phyloP scores from a whole-genome alignment of 2,888 invertebrate genomes.

The Cheilosia vulpina region DNA sequence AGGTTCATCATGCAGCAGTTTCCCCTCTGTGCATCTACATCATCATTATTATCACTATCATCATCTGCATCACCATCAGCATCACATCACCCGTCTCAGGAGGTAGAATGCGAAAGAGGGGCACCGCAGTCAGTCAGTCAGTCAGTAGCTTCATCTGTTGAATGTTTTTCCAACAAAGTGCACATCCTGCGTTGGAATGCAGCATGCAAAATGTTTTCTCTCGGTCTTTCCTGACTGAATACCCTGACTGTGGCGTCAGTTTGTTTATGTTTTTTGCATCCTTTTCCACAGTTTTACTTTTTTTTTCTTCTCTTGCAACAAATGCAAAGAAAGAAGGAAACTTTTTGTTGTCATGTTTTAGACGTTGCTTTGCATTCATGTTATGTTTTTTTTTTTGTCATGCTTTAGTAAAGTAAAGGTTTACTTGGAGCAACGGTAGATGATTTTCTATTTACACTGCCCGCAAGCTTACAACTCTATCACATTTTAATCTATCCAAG shows the following conservation, averaged over 20 bases:
- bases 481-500: slow-evolving; percentile 69
- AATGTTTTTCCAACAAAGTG: slow-evolving; percentile 74
- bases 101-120: slow-evolving; percentile 50
- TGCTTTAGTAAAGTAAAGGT: slow-evolving; percentile 22
- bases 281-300: slow-evolving; percentile 30
- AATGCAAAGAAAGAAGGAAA: slow-evolving; percentile 54
- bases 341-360: slow-evolving; percentile 72
- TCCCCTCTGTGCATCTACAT: slow-evolving; percentile 35
- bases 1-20: slow-evolving; percentile 31
- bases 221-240: background rate
- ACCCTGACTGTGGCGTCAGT: slow-evolving; percentile 51
- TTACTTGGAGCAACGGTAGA: slow-evolving; percentile 19
- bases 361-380: slow-evolving; percentile 66
- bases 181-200: slow-evolving; percentile 61
- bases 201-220: slow-evolving; percentile 59
- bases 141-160: slow-evolving; percentile 72
- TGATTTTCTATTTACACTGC: slow-evolving; percentile 37
- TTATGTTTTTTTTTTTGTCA: slow-evolving; percentile 35
- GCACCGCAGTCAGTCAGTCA: slow-evolving; percentile 63
- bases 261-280: slow-evolving; percentile 30
- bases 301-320: slow-evolving; percentile 11
- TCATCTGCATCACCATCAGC: slow-evolving; percentile 28
- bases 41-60: slow-evolving; percentile 41
- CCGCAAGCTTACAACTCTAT: slow-evolving; percentile 64
- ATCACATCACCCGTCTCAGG: slow-evolving; percentile 18